These are phyloP conservation scores for Heliconius ismenius DNA, from an alignment of 2,888 invertebrate species.

Conservation along the genomic window DNA sequence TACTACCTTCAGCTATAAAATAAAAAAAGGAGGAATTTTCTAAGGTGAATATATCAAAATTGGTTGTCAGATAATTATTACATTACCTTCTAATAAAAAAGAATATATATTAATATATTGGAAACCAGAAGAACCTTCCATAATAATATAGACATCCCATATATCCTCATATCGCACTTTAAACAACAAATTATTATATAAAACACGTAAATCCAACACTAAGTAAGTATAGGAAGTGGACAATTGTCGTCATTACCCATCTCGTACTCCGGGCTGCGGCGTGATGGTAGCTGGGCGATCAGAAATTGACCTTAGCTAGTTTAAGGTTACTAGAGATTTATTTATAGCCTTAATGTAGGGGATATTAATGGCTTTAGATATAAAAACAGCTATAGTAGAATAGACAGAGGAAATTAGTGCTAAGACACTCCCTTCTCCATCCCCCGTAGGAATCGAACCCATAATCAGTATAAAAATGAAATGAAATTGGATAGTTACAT, in stretches of 20 bases:
- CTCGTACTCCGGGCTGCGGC: conserved; percentile 27
- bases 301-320: conserved; percentile 37
- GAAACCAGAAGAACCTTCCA: conserved; percentile 7
- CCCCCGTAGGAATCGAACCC: too few relatives aligned
- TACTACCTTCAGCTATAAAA: too few relatives aligned
- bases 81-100: too few relatives aligned
- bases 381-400: too few relatives aligned
- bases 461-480: too few relatives aligned
- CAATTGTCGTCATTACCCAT: conserved; percentile 45
- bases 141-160: neutral
- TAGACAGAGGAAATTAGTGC: too few relatives aligned
- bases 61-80: too few relatives aligned
- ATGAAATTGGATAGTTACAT: too few relatives aligned
- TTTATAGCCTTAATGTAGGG: conserved; percentile 24
- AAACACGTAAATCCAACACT: conserved; percentile 33
- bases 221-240: conserved; percentile 41
- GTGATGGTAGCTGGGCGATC: conserved; percentile 18
- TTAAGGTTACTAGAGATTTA: conserved; percentile 40
- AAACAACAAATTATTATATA: conserved; percentile 18
- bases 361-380: neutral
- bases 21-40: too few relatives aligned
- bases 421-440: too few relatives aligned
- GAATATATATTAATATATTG: neutral
- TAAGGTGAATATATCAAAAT: too few relatives aligned
- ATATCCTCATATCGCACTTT: neutral